A percentile compares a stretch with the other conserved stretches of the same genome.
phyloP scores from a whole-genome alignment of 2,113 vertebrate genomes.

The Setophaga coronata region DNA sequence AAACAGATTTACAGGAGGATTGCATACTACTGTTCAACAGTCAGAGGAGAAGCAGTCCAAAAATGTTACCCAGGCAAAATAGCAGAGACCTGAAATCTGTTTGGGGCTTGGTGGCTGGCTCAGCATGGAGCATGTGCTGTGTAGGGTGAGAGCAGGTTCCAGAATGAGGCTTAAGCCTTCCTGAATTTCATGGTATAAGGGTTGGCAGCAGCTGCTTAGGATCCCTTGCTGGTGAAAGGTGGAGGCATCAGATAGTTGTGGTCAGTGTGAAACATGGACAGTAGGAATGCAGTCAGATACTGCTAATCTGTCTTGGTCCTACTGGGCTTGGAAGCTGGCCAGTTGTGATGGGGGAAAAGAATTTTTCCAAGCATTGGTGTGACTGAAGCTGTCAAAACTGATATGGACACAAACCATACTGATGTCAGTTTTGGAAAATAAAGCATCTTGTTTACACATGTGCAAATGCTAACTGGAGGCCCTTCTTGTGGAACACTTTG shows the following conservation, averaged over 20 bases:
- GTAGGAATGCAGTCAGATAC: not conserved
- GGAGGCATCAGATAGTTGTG: not conserved
- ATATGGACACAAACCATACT: not conserved
- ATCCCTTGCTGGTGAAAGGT: not conserved
- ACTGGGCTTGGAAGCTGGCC: not conserved
- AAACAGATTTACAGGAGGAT: not conserved
- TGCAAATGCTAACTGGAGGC: not conserved
- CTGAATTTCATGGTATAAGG: not conserved
- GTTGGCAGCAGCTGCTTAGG: not conserved
- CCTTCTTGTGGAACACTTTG: not conserved
- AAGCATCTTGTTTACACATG: not conserved
- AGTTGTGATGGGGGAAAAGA: not conserved
- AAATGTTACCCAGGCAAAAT: not conserved
- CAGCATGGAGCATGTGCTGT: accelerated
- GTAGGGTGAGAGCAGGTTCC: not conserved
- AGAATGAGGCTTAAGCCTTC: not conserved
- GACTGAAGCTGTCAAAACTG: not conserved
- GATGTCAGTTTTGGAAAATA: not conserved
- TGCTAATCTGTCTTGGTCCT: not conserved
- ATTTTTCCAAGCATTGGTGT: not conserved
- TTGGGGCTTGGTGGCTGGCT: not conserved
- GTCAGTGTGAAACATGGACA: not conserved
- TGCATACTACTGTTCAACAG: not conserved
- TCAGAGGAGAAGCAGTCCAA: not conserved
- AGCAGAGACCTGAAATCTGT: not conserved